phyloP scores from a whole-genome alignment of 2,888 invertebrate genomes.

The Chironomus riparius region DNA sequence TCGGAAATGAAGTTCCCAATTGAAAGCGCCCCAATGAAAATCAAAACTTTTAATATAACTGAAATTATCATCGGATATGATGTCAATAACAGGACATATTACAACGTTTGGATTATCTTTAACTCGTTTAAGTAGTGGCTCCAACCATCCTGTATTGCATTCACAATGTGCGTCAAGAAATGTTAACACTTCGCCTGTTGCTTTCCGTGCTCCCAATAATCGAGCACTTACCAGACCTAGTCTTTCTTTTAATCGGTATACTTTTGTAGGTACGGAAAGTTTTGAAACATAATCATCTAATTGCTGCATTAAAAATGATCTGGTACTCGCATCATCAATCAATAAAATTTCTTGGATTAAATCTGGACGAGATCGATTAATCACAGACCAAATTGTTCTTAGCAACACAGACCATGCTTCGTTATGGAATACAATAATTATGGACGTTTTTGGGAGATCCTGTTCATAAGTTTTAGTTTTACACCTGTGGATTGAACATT shows the following conservation, averaged over 20 bases:
- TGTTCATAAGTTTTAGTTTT: constrained; percentile 45
- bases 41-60: constrained; percentile 92
- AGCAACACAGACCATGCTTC: constrained; percentile 97
- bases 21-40: constrained; percentile 96
- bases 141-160: constrained; percentile 72
- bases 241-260: constrained; percentile 57
- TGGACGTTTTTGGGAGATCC: constrained; percentile 72
- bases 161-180: constrained; percentile 98
- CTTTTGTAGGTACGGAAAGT: constrained; percentile 52
- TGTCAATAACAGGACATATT: constrained; percentile 77
- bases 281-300: constrained; percentile 58
- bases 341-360: constrained; percentile 76
- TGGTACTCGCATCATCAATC: constrained; percentile 81
- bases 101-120: constrained; percentile 38
- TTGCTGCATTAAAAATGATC: constrained; percentile 55
- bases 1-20: constrained; percentile 90
- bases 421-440: constrained; percentile 97
- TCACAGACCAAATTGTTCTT: constrained; percentile 88
- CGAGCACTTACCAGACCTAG: constrained; percentile 76
- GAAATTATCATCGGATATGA: constrained; percentile 91
- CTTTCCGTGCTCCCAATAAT: constrained; percentile 63
- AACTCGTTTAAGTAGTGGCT: constrained; percentile 56
- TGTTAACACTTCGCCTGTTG: constrained; percentile 65
- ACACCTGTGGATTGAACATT: constrained; percentile 46
- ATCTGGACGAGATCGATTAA: constrained; percentile 71